phyloP scores from a whole-genome alignment of 92 coral and sea anemone genomes.

The Parazoanthus darwini region DNA sequence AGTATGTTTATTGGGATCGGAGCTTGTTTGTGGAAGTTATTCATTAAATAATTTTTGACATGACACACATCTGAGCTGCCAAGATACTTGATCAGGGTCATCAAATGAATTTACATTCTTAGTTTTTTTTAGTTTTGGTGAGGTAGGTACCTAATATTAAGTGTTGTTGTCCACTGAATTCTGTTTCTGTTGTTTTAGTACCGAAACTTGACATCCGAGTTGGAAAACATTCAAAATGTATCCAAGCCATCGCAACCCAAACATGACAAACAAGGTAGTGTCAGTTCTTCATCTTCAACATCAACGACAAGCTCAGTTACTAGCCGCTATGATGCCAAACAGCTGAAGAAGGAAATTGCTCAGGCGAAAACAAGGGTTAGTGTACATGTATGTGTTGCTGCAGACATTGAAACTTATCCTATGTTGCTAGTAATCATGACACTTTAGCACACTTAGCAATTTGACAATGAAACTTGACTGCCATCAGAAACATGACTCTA shows the following conservation, averaged over 20 bases:
- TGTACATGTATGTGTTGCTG: no score
- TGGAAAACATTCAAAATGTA: constrained; percentile 70
- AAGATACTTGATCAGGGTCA: no score
- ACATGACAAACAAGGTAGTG: constrained; percentile 71
- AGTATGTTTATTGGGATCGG: no score
- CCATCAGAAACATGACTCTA: no score
- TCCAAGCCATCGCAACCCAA: constrained; percentile 41
- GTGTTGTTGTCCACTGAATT: no score
- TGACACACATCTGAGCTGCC: no score
- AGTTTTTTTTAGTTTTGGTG: no score
- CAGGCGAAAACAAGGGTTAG: constrained; percentile 88
- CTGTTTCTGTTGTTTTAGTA: constrained; percentile 48
- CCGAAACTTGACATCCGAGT: constrained; percentile 77
- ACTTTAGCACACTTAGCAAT: neutral
- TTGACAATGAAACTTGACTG: neutral
- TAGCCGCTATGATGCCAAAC: constrained; percentile 77
- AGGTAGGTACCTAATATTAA: neutral
- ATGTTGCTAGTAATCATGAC: neutral
- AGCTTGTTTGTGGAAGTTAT: no score
- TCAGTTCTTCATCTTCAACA: constrained; percentile 74
- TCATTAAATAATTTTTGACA: no score
- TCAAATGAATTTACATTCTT: no score
- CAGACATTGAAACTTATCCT: neutral
- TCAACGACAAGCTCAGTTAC: constrained; percentile 78
- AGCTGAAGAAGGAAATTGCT: constrained; percentile 83